Percentiles rank a stretch among this genome's conserved stretches.
These are phyloP conservation scores for Myotis daubentonii DNA, from an alignment of 2,797 vertebrate genomes.

Conservation along the genomic window DNA sequence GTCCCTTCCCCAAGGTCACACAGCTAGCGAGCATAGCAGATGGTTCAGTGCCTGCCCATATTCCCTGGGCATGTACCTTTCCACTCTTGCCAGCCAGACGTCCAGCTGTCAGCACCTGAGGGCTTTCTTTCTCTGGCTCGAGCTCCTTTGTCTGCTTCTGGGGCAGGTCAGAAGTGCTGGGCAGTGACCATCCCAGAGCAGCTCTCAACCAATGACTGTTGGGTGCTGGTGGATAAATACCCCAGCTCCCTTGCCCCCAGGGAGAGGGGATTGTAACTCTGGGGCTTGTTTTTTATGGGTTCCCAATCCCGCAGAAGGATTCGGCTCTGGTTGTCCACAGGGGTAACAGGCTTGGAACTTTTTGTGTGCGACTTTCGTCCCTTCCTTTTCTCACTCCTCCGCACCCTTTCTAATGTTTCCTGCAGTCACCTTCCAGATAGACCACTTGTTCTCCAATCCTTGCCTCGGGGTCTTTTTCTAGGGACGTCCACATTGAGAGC, in stretches of 20 bases:
- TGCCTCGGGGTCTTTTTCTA: neutral
- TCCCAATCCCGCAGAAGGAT: neutral
- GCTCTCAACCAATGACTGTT: neutral
- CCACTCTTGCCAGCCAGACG: neutral
- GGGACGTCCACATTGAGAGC: neutral
- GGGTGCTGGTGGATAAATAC: neutral
- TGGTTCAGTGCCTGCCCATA: neutral
- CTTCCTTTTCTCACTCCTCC: neutral
- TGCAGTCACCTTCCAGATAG: neutral
- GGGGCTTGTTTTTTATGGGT: neutral
- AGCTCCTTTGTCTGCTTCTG: neutral
- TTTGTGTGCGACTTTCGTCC: neutral
- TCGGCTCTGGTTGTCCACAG: neutral
- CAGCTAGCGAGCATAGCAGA: neutral
- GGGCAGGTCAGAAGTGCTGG: neutral
- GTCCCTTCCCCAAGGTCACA: slow-evolving; percentile 13
- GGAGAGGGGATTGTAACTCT: too few relatives aligned
- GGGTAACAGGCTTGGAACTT: neutral
- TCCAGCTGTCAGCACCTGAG: neutral
- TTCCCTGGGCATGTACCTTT: neutral
- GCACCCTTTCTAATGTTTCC: neutral
- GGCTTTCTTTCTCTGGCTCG: slow-evolving; percentile 14
- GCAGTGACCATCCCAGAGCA: neutral
- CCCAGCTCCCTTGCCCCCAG: neutral
- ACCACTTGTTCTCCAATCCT: neutral